Evolutionary conservation across 2,797 vertebrate species (phyloP), one percentile per base, ranked within the genome.

Genomic region (Pangasius larnaudii): DNA sequence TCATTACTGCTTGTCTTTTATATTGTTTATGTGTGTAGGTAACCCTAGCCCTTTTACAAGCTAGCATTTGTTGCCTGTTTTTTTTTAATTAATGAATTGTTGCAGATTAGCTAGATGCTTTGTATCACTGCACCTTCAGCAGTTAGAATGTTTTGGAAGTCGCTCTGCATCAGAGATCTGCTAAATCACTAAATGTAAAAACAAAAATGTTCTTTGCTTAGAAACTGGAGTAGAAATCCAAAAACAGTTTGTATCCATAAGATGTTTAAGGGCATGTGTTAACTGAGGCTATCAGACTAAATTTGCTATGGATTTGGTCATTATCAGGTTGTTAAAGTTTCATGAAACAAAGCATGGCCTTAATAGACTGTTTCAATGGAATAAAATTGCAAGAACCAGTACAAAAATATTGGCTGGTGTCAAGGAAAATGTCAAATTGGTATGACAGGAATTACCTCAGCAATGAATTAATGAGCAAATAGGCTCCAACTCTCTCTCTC

Each of bases 391-490:
- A 72, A 79, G 85, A 85, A 56, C 80, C 82, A 74, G 63, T 30
- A 46, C 59, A 59, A 85, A 80, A 80, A 53, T 75, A 88, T 61
- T 42, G 51, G 81, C 49, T 75, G 46, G 59, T 87, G 51, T 88
- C 84, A 69, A 49, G 49, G 67, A 89, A 86, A 87, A 89, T 69
- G 75, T 85, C 83, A 86, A 84, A 88, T 84, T 86, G 86, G 90
- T 88, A 88, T 65, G 80, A 86, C 30, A 88, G 86, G 82, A 90
- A 89, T 85, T 85, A 83, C 88, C 87, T 78, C 84, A 89, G 85
- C 86, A 86, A 89, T 89, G 85, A 91, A 91, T 89, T 89, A 91
- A 90, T 84, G 58, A 88, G 74, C 85, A 90, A 87, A 89, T 67
- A 85, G 83, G 11, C 56, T 80, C 58, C 33, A 39, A 39, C 19